A percentile compares a stretch with the other conserved stretches of the same genome.
These are phyloP conservation scores for Gryllus longicercus DNA, from an alignment of 2,888 invertebrate genomes.

Conservation along the genomic window DNA sequence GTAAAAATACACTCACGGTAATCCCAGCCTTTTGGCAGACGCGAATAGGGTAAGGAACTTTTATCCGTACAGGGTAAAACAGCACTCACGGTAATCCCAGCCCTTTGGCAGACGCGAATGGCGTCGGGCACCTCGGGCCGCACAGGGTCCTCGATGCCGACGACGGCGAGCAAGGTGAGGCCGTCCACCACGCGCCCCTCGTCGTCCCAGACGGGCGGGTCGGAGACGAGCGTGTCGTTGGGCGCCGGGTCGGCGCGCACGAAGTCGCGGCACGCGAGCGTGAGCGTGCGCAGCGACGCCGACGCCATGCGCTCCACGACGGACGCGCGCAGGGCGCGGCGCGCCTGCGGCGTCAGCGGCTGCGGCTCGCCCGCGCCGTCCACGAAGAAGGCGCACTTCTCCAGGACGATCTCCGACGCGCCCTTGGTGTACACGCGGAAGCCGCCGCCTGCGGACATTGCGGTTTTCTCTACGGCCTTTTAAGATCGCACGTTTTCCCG, in stretches of 20 bases:
- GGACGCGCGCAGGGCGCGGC: slow-evolving; percentile 33
- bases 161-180: slow-evolving; percentile 55
- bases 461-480: slow-evolving; percentile 33
- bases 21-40: too few relatives aligned
- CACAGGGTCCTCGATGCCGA: slow-evolving; percentile 61
- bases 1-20: too few relatives aligned
- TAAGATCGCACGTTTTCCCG: too few relatives aligned
- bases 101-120: not conserved
- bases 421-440: slow-evolving; percentile 60
- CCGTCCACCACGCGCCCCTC: slow-evolving; percentile 51
- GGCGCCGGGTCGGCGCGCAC: slow-evolving; percentile 48
- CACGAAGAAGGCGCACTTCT: slow-evolving; percentile 47
- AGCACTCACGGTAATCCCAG: too few relatives aligned
- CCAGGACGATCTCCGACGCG: slow-evolving; percentile 62
- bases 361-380: not conserved
- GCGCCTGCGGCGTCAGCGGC: not conserved
- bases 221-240: not conserved
- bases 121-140: slow-evolving; percentile 47
- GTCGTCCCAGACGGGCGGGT: slow-evolving; percentile 55
- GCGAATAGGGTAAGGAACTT: too few relatives aligned
- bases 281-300: slow-evolving; percentile 56
- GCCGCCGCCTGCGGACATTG: slow-evolving; percentile 42
- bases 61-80: too few relatives aligned
- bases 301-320: slow-evolving; percentile 43
- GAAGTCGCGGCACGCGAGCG: slow-evolving; percentile 56